Evolutionary conservation across 2,113 vertebrate genomes (phyloP).

Genomic region (Mustela nigripes): DNA sequence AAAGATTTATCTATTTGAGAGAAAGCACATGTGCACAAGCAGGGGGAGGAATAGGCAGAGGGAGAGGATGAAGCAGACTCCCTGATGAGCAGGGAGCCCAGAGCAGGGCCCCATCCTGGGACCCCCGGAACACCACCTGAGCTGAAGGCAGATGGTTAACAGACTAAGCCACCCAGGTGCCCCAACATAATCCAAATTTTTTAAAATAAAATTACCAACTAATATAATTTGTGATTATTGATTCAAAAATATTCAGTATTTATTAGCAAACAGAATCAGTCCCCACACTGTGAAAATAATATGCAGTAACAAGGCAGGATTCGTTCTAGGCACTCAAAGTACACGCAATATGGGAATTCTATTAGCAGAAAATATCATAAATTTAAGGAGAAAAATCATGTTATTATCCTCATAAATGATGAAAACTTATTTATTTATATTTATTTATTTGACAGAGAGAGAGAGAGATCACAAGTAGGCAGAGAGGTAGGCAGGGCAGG

Average conservation of each 20-base stretch:
- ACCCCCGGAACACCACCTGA: no score
- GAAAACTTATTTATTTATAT: background rate
- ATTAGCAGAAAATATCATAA: background rate
- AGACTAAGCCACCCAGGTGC: no score
- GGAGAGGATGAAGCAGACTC: no score
- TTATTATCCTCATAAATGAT: background rate
- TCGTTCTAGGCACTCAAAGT: background rate
- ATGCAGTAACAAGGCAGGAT: background rate
- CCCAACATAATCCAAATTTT: background rate
- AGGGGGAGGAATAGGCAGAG: no score
- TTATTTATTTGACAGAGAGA: no score
- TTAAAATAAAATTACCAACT: background rate
- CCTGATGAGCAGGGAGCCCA: no score
- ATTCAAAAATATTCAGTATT: background rate
- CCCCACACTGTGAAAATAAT: background rate
- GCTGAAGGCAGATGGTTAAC: no score
- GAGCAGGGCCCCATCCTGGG: no score
- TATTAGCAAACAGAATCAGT: constrained; percentile 23
- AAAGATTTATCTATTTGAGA: no score
- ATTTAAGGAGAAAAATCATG: background rate
- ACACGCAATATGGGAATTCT: background rate
- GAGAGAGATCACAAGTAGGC: no score
- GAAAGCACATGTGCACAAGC: no score
- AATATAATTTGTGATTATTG: background rate
- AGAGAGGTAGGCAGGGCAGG: no score